Evolutionary conservation across 1,140 invertebrate species (phyloP), one percentile per base, ranked within the genome.

Genomic region (Dreissena rostriformis): DNA sequence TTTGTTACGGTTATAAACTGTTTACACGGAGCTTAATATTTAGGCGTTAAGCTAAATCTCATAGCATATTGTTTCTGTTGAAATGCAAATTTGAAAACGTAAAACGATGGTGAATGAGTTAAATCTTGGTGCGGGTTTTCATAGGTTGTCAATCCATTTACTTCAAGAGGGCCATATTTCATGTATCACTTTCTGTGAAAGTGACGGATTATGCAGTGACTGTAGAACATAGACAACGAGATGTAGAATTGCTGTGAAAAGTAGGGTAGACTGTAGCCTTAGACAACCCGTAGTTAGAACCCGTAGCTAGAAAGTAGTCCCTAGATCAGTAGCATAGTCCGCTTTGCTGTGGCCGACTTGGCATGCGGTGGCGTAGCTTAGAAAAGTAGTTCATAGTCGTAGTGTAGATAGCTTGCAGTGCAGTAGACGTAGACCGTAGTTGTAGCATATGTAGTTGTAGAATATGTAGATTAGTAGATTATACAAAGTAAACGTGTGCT

Each of bases 221-320:
- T 11, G 75, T 77, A 77, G 75, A 74, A 39, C 51, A 22, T 39
- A 72, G 70, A 49, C 49, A 61, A 75, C 14, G 55, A 75, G 72
- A 61, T 61, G 57, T 74, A 74, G 72, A 74, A 1, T 74, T 55
- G 72, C n/a, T 14, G 29, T 15, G 70, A 2, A 39, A n/a, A 39
- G 2, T 39, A 39, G 39, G 2, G 2, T 39, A 39, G 39, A 39
- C 17, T 61, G 57, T 61, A 61, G 57, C 57, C 12, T 4, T 61
- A 61, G 17, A 61, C 22, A 61, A 24, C 22, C 22, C 22, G 53
- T 19, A 12, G 53, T 57, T 12, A 12, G 19, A 57, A 19, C 19
- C 12, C 12, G 17, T 61, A 61, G 57, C 22, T 24, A 61, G 22
- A 61, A 19, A 61, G 11, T 61, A 61, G 57, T 61, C 22, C 22